These are phyloP conservation scores for Turritopsis rubra DNA, from an alignment of 30 jellyfish, hydroid and myxozoan species.

Conservation along the genomic window DNA sequence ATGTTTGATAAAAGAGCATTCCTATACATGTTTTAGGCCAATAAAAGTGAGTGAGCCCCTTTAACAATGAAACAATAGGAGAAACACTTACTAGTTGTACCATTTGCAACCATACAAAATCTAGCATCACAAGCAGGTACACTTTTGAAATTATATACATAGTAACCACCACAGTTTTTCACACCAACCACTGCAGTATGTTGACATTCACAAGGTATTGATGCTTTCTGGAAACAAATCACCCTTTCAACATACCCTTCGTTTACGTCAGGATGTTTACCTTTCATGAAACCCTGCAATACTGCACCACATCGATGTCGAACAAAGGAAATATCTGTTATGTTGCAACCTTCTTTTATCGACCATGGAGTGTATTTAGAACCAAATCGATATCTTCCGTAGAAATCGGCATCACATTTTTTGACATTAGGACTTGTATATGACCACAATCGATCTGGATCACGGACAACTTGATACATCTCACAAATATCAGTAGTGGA, in stretches of 20 bases:
- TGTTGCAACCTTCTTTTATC: constrained; percentile 33
- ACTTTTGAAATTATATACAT: constrained; percentile 61
- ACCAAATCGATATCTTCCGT: constrained; percentile 85
- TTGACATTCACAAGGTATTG: constrained; percentile 53
- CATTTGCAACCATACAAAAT: constrained; percentile 54
- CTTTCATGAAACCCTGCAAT: constrained; percentile 62
- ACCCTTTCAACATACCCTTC: constrained; percentile 61
- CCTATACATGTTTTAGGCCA: background rate
- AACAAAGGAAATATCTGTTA: background rate
- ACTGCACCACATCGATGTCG: constrained; percentile 57
- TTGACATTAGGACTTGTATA: constrained; percentile 40
- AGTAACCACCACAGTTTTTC: constrained; percentile 72
- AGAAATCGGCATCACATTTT: constrained; percentile 60
- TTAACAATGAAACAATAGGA: too few species aligned
- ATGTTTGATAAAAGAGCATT: background rate
- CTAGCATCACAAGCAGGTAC: constrained; percentile 75
- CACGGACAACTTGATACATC: constrained; percentile 32
- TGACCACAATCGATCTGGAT: constrained; percentile 57
- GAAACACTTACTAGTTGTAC: background rate
- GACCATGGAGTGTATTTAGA: constrained; percentile 49
- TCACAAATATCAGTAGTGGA: constrained; percentile 38
- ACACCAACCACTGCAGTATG: constrained; percentile 37
- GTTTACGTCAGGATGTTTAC: constrained; percentile 29
- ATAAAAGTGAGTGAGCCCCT: too few species aligned
- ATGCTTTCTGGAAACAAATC: constrained; percentile 52